phyloP scores from a whole-genome alignment of 2,797 vertebrate species.

The Lacerta agilis region DNA sequence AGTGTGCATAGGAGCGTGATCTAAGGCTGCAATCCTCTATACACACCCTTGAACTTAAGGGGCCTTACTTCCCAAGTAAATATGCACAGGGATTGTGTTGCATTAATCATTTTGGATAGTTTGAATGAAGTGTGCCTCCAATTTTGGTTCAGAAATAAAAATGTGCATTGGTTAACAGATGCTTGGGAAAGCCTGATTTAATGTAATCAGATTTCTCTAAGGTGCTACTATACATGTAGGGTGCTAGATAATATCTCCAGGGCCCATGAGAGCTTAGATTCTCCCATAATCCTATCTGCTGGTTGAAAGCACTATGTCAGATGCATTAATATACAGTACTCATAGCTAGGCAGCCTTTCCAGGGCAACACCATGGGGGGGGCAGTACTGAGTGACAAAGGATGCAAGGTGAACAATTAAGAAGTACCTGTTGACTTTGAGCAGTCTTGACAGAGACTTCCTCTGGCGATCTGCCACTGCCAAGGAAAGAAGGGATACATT shows the following conservation, averaged over 20 bases:
- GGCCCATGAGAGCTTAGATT: background rate
- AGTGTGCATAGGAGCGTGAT: no score
- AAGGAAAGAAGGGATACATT: constrained; percentile 22
- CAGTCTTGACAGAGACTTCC: background rate
- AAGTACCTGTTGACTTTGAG: constrained; percentile 48
- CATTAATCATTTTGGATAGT: background rate
- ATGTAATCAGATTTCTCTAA: background rate
- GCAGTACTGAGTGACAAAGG: background rate
- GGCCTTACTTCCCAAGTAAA: background rate
- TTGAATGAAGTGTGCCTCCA: background rate
- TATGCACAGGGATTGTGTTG: background rate
- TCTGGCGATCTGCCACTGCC: constrained; percentile 46
- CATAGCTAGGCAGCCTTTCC: background rate
- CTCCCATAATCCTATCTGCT: background rate
- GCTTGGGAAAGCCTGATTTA: background rate
- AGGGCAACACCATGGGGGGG: no score
- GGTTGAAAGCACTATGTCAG: background rate
- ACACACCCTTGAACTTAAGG: background rate
- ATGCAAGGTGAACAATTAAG: background rate
- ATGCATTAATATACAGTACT: background rate
- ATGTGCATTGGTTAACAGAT: background rate
- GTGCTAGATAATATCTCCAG: background rate
- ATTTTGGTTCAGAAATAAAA: background rate
- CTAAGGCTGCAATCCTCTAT: no score
- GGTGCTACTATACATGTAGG: background rate